Percentiles rank a stretch among this genome's conserved stretches.
Evolutionary conservation across 2,113 vertebrate species (phyloP).

Genomic region (Gallinago paraguaiae): DNA sequence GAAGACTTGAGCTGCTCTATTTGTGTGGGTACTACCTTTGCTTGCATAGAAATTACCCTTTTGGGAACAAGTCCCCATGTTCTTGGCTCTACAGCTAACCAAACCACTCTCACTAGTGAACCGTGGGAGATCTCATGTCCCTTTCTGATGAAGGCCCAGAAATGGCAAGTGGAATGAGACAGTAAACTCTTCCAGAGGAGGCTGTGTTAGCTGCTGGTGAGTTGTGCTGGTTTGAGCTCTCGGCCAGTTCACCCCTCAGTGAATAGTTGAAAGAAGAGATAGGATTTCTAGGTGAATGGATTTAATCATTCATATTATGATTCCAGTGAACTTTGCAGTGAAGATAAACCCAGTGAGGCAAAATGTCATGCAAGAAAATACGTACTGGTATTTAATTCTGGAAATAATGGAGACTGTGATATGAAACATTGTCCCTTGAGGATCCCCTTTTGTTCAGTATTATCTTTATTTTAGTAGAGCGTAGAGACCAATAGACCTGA

Average conservation of each 20-base stretch:
- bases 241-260: neutral
- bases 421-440: neutral
- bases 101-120: neutral
- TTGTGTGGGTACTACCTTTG: neutral
- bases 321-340: neutral
- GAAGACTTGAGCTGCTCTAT: neutral
- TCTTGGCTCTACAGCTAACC: neutral
- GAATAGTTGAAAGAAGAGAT: neutral
- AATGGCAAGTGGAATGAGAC: neutral
- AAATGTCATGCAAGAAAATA: neutral
- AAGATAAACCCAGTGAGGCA: neutral
- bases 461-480: neutral
- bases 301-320: neutral
- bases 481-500: neutral
- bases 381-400: neutral
- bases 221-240: neutral
- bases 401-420: neutral
- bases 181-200: neutral
- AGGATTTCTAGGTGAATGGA: neutral
- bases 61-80: accelerated
- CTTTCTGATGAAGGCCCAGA: neutral
- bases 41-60: neutral
- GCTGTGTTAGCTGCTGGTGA: neutral
- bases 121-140: neutral
- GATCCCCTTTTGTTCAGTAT: neutral